Evolutionary conservation across 1,140 invertebrate species (phyloP).

Genomic region (Drosophila jambulina): DNA sequence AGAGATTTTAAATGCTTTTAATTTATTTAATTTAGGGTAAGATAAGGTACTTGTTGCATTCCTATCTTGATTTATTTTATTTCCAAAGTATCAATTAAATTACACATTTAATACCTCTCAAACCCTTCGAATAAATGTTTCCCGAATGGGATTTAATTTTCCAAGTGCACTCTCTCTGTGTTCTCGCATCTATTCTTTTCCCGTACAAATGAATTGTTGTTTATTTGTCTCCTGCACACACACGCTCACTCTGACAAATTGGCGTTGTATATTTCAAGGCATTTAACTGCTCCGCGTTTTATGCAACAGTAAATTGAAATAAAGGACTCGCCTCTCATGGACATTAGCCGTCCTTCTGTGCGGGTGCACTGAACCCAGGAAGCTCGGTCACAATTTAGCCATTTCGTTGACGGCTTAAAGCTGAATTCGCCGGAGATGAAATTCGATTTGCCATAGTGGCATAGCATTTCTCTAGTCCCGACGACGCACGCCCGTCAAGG

Average conservation of each 20-base stretch:
- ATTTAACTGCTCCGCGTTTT: conserved; percentile 65
- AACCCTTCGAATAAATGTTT: not conserved
- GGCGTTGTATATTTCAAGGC: conserved; percentile 56
- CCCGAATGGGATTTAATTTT: conserved; percentile 9
- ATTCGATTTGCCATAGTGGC: conserved; percentile 36
- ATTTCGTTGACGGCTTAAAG: conserved; percentile 19
- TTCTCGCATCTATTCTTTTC: conserved; percentile 18
- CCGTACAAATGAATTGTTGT: conserved; percentile 73
- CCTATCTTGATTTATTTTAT: not conserved
- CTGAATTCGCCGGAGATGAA: conserved; percentile 21
- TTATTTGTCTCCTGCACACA: conserved; percentile 61
- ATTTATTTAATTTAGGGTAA: not conserved
- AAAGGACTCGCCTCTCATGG: conserved; percentile 40
- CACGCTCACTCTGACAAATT: conserved; percentile 55
- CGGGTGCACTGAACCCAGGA: conserved; percentile 22
- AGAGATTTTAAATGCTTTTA: not conserved
- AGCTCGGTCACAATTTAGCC: not conserved
- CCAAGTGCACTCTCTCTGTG: conserved; percentile 5
- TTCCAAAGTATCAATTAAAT: not conserved
- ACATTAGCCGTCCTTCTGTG: conserved; percentile 2
- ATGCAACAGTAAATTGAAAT: conserved; percentile 75
- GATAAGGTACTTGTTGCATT: not conserved
- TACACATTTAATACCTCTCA: not conserved
- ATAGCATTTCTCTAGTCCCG: conserved; percentile 5
- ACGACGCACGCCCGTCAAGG: conserved; percentile 23